These are phyloP conservation scores for Poeciliopsis gracilis DNA, from an alignment of 2,797 vertebrate species.

Conservation along the genomic window DNA sequence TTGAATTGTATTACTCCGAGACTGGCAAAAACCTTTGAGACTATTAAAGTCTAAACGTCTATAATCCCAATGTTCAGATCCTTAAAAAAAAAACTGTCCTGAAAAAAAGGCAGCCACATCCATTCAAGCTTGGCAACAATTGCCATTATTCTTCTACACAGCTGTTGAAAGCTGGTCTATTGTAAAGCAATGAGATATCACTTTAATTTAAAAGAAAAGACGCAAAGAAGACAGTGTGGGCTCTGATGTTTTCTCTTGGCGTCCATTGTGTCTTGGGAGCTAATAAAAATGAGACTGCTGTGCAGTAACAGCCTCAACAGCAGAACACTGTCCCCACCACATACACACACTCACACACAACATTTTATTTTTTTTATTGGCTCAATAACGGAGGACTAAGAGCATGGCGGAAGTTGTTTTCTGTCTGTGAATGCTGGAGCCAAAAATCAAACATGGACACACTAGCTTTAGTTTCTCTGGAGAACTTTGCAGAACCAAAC, in stretches of 20 bases:
- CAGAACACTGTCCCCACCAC: conserved; percentile 18
- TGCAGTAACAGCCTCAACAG: conserved; percentile 37
- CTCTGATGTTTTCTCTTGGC: conserved; percentile 63
- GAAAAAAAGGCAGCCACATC: conserved; percentile 32
- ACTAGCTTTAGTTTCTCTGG: conserved; percentile 61
- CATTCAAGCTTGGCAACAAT: conserved; percentile 36
- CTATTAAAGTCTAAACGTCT: conserved; percentile 4
- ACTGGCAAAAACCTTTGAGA: not conserved
- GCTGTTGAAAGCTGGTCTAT: conserved; percentile 51
- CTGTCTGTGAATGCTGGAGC: conserved; percentile 48
- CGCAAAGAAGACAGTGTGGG: conserved; percentile 50
- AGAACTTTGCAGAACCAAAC: conserved; percentile 52
- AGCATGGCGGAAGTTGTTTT: conserved; percentile 56
- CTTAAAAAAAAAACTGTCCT: not conserved
- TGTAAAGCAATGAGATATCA: conserved; percentile 72
- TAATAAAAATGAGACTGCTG: conserved; percentile 71
- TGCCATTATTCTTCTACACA: conserved; percentile 55
- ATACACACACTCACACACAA: conserved; percentile 11
- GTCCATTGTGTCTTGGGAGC: conserved; percentile 63
- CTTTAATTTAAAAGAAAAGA: conserved; percentile 75
- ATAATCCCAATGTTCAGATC: conserved; percentile 2
- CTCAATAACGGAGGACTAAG: conserved; percentile 70
- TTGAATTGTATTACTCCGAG: not conserved
- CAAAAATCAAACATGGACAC: conserved; percentile 66
- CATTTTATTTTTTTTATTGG: conserved; percentile 69